These are phyloP conservation scores for Trimorus sp. DNA, from an alignment of 2,888 invertebrate genomes.

Conservation along the genomic window DNA sequence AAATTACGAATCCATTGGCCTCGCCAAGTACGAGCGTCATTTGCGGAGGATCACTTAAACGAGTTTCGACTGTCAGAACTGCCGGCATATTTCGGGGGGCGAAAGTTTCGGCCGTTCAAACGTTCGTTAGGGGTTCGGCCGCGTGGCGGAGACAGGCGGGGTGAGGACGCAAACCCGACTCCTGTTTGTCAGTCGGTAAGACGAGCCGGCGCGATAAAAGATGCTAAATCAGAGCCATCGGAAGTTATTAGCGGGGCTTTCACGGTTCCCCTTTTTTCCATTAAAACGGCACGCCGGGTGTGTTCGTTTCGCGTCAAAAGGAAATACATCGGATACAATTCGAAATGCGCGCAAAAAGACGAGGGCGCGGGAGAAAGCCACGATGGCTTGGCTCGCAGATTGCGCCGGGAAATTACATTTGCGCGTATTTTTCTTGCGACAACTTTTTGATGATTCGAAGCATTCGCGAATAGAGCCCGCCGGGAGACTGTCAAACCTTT, in stretches of 20 bases:
- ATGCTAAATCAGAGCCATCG: slow-evolving; percentile 63
- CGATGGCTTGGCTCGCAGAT: slow-evolving; percentile 33
- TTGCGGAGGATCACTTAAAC: neutral
- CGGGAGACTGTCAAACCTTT: slow-evolving; percentile 37
- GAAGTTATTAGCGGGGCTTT: slow-evolving; percentile 66
- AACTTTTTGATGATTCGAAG: slow-evolving; percentile 50
- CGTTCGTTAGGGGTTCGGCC: neutral
- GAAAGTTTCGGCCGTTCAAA: slow-evolving; percentile 1
- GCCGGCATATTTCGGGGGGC: neutral
- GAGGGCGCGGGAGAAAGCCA: too few species aligned
- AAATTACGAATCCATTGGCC: slow-evolving; percentile 1
- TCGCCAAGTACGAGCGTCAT: neutral
- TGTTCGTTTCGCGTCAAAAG: slow-evolving; percentile 57
- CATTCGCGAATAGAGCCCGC: slow-evolving; percentile 29
- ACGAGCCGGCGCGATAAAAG: slow-evolving; percentile 47
- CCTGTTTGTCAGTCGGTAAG: neutral
- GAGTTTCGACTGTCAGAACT: neutral
- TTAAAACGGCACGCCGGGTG: slow-evolving; percentile 56
- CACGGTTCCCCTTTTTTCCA: slow-evolving; percentile 60
- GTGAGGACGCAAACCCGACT: too few species aligned
- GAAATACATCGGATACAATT: slow-evolving; percentile 65
- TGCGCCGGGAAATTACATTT: slow-evolving; percentile 50
- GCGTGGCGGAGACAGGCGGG: neutral
- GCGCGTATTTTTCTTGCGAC: slow-evolving; percentile 47
- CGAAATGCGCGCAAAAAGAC: slow-evolving; percentile 50